phyloP scores from a whole-genome alignment of 2,797 vertebrate species.

The Lepilemur ruficaudatus region DNA sequence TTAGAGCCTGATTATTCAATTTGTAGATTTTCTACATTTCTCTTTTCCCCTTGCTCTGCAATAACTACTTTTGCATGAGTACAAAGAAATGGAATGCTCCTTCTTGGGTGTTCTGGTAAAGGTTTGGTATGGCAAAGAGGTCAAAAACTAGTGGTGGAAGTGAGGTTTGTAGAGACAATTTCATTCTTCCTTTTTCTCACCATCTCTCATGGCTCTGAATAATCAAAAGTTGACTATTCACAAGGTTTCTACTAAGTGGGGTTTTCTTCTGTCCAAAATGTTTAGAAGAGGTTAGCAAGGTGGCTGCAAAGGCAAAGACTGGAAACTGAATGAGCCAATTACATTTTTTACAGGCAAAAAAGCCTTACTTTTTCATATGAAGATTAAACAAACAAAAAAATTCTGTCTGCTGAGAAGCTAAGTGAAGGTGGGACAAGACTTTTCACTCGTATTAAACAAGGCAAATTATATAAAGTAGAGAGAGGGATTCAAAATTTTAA shows the following conservation, averaged over 20 bases:
- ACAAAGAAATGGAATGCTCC: not conserved
- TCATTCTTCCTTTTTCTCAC: not conserved
- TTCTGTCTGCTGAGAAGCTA: not conserved
- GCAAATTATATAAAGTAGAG: constrained; percentile 74
- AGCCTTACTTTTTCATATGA: not conserved
- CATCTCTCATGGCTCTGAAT: not conserved
- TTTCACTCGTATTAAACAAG: constrained; percentile 67
- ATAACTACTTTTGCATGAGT: not conserved
- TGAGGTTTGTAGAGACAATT: not conserved
- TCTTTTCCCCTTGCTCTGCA: not conserved
- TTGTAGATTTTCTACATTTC: not conserved
- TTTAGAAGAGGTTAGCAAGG: constrained; percentile 65
- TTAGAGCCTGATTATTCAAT: not conserved
- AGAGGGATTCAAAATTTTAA: constrained; percentile 76
- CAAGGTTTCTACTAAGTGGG: not conserved
- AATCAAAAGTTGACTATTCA: constrained; percentile 65
- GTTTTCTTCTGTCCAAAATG: constrained; percentile 55
- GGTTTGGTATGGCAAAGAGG: not conserved
- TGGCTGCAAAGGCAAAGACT: constrained; percentile 17
- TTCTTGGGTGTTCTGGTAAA: not conserved
- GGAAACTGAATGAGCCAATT: constrained; percentile 62
- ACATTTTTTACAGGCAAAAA: constrained; percentile 22
- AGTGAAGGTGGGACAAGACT: constrained; percentile 22
- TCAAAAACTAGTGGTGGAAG: constrained; percentile 6
- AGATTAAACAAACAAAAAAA: constrained; percentile 57